Evolutionary conservation across 2,797 vertebrate species (phyloP).

Genomic region (Siniperca undulata): DNA sequence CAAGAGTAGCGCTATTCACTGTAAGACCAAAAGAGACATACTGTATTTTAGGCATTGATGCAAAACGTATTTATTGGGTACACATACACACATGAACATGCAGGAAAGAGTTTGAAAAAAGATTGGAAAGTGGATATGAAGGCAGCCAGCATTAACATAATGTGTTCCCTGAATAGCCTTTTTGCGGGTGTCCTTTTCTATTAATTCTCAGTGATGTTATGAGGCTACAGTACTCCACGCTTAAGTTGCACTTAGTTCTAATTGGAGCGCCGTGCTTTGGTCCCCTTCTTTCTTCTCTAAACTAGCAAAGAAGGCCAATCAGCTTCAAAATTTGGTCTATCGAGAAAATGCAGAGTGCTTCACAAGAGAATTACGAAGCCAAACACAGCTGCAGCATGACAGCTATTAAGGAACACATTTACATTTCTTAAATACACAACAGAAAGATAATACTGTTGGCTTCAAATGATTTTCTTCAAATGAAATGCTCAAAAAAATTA

Average conservation of each 20-base stretch:
- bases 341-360: slow-evolving; percentile 28
- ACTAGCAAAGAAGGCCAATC: slow-evolving; percentile 35
- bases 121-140: slow-evolving; percentile 1
- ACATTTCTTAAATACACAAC: slow-evolving; percentile 3
- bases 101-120: slow-evolving; percentile 4
- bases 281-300: slow-evolving; percentile 37
- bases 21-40: slow-evolving; percentile 73
- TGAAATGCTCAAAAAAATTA: background rate
- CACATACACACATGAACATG: slow-evolving; percentile 21
- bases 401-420: slow-evolving; percentile 26
- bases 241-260: slow-evolving; percentile 40
- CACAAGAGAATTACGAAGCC: slow-evolving; percentile 2
- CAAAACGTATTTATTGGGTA: background rate
- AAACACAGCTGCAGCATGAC: slow-evolving; percentile 37
- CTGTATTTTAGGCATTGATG: background rate
- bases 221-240: slow-evolving; percentile 12
- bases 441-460: background rate
- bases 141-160: no score
- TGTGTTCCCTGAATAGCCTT: slow-evolving; percentile 36
- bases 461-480: slow-evolving; percentile 23
- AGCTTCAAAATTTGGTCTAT: slow-evolving; percentile 38
- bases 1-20: slow-evolving; percentile 96
- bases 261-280: slow-evolving; percentile 41
- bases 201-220: slow-evolving; percentile 32
- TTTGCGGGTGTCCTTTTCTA: slow-evolving; percentile 28